These are phyloP conservation scores for Pinna nobilis DNA, from an alignment of 1,140 invertebrate species.

Conservation along the genomic window DNA sequence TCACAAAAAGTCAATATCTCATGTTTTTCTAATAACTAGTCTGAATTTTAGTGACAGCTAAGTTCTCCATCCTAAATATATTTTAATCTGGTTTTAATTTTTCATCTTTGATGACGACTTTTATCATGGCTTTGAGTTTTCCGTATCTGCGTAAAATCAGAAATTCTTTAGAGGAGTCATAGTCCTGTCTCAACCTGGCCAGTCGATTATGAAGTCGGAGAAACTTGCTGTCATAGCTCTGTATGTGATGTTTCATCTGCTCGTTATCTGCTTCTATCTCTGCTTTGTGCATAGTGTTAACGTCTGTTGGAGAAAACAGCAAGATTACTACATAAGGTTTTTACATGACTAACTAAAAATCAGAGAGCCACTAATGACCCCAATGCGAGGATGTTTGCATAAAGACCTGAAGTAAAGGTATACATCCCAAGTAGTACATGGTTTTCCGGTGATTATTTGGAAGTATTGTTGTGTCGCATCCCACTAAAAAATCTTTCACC, in stretches of 20 bases:
- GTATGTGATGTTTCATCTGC: conserved; percentile 44
- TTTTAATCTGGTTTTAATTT: conserved; percentile 24
- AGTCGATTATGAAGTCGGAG: conserved; percentile 44
- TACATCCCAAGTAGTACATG: too few relatives aligned
- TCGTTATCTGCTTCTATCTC: conserved; percentile 53
- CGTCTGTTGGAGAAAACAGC: conserved; percentile 39
- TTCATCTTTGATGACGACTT: conserved; percentile 34
- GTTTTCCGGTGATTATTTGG: too few relatives aligned
- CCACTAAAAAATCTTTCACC: too few relatives aligned
- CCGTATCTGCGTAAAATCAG: conserved; percentile 41
- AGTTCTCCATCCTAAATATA: not conserved
- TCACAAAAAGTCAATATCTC: too few relatives aligned
- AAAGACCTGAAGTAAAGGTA: too few relatives aligned
- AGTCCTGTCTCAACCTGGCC: conserved; percentile 44
- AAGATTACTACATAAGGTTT: conserved; percentile 37
- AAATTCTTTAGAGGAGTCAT: conserved; percentile 48
- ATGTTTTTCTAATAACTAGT: too few relatives aligned
- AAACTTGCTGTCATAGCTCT: conserved; percentile 39
- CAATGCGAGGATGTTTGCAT: conserved; percentile 13
- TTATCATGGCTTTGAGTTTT: conserved; percentile 57
- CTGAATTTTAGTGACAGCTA: not conserved
- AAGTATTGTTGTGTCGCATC: too few relatives aligned
- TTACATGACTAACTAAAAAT: conserved; percentile 33
- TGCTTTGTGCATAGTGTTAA: conserved; percentile 39
- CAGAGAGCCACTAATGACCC: conserved; percentile 13